Base-by-base conservation (phyloP, 2,888 invertebrate genomes). In the Poecilus cupreus region DNA sequence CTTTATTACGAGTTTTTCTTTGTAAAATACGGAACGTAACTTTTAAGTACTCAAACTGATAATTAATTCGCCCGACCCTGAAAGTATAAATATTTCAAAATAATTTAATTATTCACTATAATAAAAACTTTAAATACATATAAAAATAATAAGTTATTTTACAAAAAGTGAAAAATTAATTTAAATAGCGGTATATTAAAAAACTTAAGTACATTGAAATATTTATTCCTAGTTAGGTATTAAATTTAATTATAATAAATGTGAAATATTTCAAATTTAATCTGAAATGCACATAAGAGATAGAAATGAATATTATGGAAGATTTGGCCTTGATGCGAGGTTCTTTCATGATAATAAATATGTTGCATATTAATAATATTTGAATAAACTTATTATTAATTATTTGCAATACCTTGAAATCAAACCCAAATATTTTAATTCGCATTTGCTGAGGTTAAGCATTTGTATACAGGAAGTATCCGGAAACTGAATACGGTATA, bases 401-500 rank as follows among this genome's bases (percentile, higher is more conserved):
- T 68, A 18, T 68, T 68, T 37, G 60, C 60, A 60, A 60, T 4
- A 26, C 64, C 64, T 68, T 68, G 64, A 68, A 39, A 18, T 13
- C 64, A 68, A 68, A 68, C 37, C 64, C 32, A 68, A 68, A 68
- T 37, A 60, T 60, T 60, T 60, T 60, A 60, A 60, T 60, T 26
- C 26, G 26, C 26, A 60, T 60, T 60, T 24, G 43, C 3, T 60
- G 60, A 60, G 60, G 60, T 60, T 60, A 60, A 10, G 13, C 26
- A 60, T 26, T 26, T 60, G 32, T 2, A 32, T 51, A 18, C 8
- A 68, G 37, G 37, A 37, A 68, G 60, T 26, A n/a, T 26, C 24
- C 10, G 22, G 60, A 60, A 60, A 13, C 18, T 51, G 18, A 18
- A 32, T 68, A 26, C 60, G 26, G 10, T 60, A 54, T 20, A 54